Percentiles rank a stretch among this genome's conserved stretches.
Evolutionary conservation across 1,140 invertebrate species (phyloP).

Genomic region (Drosophila truncata): DNA sequence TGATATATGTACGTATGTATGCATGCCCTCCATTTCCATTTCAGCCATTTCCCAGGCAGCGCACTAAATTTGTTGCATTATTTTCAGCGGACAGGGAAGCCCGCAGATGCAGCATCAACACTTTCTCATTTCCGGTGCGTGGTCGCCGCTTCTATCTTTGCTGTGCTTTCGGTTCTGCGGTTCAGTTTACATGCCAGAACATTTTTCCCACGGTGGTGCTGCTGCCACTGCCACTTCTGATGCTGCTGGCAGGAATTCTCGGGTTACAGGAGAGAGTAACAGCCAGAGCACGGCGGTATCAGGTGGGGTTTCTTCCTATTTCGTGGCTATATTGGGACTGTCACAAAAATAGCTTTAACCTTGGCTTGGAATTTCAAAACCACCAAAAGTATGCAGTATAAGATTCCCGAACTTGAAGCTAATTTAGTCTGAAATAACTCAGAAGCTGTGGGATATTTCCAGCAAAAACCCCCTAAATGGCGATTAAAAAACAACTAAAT

Average conservation of each 20-base stretch:
- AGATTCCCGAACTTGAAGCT: neutral
- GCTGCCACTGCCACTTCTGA: constrained; percentile 1
- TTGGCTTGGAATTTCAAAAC: constrained; percentile 1
- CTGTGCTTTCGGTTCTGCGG: constrained; percentile 53
- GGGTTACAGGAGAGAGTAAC: neutral
- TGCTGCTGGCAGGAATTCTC: constrained; percentile 8
- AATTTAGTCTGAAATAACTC: neutral
- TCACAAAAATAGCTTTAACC: constrained; percentile 7
- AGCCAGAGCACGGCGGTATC: neutral
- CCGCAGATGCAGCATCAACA: constrained; percentile 44
- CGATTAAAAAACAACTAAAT: neutral
- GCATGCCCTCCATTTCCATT: constrained; percentile 26
- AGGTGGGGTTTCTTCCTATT: neutral
- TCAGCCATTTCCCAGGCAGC: constrained; percentile 5
- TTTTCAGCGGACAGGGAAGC: constrained; percentile 48
- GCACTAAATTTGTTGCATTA: constrained; percentile 69
- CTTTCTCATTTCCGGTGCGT: constrained; percentile 76
- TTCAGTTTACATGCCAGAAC: constrained; percentile 69
- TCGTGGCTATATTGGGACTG: constrained; percentile 1
- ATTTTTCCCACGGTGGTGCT: constrained; percentile 34
- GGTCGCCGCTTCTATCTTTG: constrained; percentile 30
- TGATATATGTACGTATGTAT: constrained; percentile 38
- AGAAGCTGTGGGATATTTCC: neutral
- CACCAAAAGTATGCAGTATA: too few species aligned
- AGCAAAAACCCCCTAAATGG: neutral